A percentile compares a stretch with the other conserved stretches of the same genome.
Evolutionary conservation across 1,140 invertebrate species (phyloP).

Genomic region (Bombus confusus): DNA sequence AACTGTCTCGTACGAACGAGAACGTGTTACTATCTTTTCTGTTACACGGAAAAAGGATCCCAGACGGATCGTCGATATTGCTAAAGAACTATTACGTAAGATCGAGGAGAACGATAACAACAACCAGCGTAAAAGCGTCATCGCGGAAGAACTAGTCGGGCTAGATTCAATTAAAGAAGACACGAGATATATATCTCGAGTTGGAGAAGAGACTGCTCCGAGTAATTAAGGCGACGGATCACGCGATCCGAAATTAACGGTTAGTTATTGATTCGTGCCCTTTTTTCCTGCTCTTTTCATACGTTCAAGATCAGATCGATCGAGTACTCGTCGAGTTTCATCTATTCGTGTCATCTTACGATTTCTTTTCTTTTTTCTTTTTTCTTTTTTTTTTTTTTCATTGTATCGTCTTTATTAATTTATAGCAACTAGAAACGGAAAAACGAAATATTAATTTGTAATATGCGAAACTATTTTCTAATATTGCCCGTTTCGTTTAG

Average conservation of each 20-base stretch:
- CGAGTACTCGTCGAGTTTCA: background rate
- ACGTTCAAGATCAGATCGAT: background rate
- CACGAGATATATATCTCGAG: conserved; percentile 14
- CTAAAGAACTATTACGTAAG: background rate
- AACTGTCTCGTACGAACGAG: background rate
- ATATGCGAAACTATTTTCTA: background rate
- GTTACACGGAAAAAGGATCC: background rate
- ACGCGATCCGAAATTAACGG: conserved; percentile 40
- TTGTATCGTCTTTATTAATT: background rate
- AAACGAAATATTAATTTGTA: background rate
- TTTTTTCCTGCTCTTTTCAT: background rate
- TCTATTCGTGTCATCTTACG: background rate
- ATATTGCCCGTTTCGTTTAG: background rate
- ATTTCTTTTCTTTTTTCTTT: too few relatives aligned
- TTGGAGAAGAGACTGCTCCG: background rate
- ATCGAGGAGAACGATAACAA: background rate
- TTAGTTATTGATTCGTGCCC: conserved; percentile 18
- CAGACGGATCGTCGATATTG: background rate
- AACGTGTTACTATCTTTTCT: background rate
- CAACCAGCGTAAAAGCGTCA: background rate
- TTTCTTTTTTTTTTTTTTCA: too few relatives aligned
- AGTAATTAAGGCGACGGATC: conserved; percentile 41
- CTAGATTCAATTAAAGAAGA: conserved; percentile 43
- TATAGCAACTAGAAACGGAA: too few relatives aligned
- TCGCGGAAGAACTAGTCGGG: background rate